Conservation (phyloP, 2,113 vertebrate species). For the Eidolon helvum region DNA sequence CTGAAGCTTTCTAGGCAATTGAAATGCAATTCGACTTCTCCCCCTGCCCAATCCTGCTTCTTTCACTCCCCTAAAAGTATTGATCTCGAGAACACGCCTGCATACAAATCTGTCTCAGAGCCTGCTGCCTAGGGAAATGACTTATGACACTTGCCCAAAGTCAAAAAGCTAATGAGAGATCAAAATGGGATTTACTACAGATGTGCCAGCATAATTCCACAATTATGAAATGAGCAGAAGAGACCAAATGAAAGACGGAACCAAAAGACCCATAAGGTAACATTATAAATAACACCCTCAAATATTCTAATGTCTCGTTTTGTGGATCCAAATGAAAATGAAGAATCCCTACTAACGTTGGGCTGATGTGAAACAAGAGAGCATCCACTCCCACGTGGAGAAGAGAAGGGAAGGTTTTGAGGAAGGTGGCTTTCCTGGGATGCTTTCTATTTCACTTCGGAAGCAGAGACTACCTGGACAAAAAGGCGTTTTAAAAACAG, state of each 20-base stretch:
- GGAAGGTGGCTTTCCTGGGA: background rate
- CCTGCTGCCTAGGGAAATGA: slow-evolving; percentile 23
- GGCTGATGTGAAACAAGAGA: background rate
- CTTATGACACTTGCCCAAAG: slow-evolving; percentile 36
- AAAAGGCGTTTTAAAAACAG: background rate
- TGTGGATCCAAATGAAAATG: background rate
- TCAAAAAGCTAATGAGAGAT: slow-evolving; percentile 56
- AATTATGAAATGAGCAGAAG: slow-evolving; percentile 24
- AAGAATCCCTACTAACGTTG: background rate
- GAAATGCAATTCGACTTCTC: background rate
- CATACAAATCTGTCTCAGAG: slow-evolving; percentile 49
- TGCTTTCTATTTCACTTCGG: background rate
- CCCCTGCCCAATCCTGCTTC: background rate
- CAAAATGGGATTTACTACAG: slow-evolving; percentile 46
- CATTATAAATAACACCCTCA: background rate
- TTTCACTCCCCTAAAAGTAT: background rate
- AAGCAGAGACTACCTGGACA: background rate
- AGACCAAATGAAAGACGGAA: background rate
- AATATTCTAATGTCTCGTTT: background rate
- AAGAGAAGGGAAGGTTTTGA: background rate
- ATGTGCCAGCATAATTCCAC: slow-evolving; percentile 23
- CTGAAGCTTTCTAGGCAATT: background rate
- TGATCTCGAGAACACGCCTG: background rate
- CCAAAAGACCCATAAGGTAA: background rate
- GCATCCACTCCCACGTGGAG: background rate